Base-by-base conservation (phyloP, 2,113 vertebrate genomes). In the Vimba vimba region DNA sequence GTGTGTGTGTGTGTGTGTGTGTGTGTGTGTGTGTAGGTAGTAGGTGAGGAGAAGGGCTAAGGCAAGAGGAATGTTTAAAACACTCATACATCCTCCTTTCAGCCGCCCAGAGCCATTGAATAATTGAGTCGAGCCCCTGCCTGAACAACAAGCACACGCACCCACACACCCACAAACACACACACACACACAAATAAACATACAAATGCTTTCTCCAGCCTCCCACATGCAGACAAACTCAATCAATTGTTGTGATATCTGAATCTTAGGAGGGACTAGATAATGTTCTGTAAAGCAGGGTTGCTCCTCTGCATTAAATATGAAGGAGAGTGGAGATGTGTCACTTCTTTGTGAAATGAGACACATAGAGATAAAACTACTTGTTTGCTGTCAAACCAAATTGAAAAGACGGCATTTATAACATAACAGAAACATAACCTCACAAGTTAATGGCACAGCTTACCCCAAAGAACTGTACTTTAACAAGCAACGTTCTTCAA, bases 41-140 rank as follows among this genome's bases (percentile, higher is more conserved):
- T 57, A 76, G 57, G 86, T 52, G 85, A 74, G 75, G 39, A 69
- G 77, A 43, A 62, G 60, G 74, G 68, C 43, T 76, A 47, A 77
- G 52, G 81, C 47, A 84, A 82, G 45, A 86, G 80, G 73, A 88
- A 87, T 85, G 82, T 86, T 82, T 87, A 86, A 85, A 89, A 78
- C 84, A 80, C 69, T 23, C 79, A 89, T 91, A 79, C 76, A 88
- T 90, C 84, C 84, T 89, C 85, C 81, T 87, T 87, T 84, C 83
- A 88, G 82, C 66, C 17, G 79, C 87, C 85, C 87, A 80, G 64
- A 86, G 90, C 89, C 84, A 83, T 89, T 55, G 79, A 87, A 90
- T 87, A 82, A 90, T 68, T 87, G 69, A 89, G 86, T 83, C 4
- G 50, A 89, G 73, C 82, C 83, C 84, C 50, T 33, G 68, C 68